Conservation (phyloP, 2,113 vertebrate genomes). For the Phrynocephalus versicolor region DNA sequence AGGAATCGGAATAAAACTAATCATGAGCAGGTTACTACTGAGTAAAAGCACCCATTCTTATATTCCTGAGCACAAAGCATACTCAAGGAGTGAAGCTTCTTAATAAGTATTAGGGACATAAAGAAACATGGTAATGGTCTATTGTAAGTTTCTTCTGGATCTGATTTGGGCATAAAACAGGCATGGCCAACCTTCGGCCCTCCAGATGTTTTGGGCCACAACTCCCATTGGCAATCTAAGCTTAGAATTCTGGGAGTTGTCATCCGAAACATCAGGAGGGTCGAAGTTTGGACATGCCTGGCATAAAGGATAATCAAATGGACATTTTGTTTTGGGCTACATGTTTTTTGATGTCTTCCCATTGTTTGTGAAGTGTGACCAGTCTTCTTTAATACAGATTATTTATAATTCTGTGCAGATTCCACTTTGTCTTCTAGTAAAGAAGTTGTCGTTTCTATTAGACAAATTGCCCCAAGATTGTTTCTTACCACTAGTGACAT, state of each 20-base stretch:
- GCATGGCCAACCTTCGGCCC: no score
- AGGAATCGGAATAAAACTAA: background rate
- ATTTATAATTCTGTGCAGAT: background rate
- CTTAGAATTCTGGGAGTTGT: no score
- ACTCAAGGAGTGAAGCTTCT: background rate
- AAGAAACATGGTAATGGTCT: no score
- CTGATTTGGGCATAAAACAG: no score
- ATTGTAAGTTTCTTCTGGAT: no score
- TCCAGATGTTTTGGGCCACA: no score
- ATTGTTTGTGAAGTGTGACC: background rate
- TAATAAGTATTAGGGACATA: no score
- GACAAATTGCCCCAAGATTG: background rate
- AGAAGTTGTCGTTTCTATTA: background rate
- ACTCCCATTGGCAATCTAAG: no score
- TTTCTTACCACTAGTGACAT: background rate
- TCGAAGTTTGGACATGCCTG: no score
- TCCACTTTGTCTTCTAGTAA: background rate
- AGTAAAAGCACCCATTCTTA: background rate
- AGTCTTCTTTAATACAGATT: background rate
- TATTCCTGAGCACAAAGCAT: background rate
- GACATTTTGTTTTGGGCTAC: background rate
- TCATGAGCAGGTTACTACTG: background rate
- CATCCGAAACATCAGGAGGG: no score
- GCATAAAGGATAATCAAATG: background rate
- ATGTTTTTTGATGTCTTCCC: background rate